Evolutionary conservation across 2,113 vertebrate genomes (phyloP).

Genomic region (Myrmophylax atrothorax): DNA sequence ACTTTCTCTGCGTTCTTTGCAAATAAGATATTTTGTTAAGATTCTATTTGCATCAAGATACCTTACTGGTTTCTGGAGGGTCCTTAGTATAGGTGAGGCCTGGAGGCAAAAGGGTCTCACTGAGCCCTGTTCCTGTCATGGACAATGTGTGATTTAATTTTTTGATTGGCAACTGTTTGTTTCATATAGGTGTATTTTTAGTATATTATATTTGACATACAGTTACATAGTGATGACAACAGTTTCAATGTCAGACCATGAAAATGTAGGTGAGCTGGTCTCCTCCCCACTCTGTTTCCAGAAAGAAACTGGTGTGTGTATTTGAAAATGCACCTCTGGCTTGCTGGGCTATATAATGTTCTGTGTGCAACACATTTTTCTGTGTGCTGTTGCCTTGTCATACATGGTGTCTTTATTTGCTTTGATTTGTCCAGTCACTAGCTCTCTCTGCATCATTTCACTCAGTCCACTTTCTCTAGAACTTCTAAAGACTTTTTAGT

Average conservation of each 20-base stretch:
- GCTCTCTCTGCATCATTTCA: background rate
- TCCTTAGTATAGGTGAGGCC: background rate
- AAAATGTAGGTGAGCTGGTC: fast-evolving
- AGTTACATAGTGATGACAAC: background rate
- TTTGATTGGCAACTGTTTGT: background rate
- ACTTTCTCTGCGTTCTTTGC: background rate
- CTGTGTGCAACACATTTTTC: fast-evolving
- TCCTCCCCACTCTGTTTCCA: background rate
- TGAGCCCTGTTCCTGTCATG: background rate
- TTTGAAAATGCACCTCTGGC: background rate
- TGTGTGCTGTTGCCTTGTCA: background rate
- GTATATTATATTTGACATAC: background rate
- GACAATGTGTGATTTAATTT: background rate
- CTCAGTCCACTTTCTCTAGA: background rate
- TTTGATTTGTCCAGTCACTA: background rate
- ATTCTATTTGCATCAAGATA: background rate
- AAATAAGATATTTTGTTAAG: background rate
- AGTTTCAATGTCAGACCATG: background rate
- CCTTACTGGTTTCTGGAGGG: background rate
- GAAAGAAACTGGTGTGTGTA: background rate
- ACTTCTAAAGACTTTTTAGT: background rate
- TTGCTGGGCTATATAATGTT: background rate
- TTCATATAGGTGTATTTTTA: background rate
- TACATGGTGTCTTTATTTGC: background rate
- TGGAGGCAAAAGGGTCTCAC: background rate